phyloP scores from a whole-genome alignment of 1,140 invertebrate genomes.

The Habropoda laboriosa region DNA sequence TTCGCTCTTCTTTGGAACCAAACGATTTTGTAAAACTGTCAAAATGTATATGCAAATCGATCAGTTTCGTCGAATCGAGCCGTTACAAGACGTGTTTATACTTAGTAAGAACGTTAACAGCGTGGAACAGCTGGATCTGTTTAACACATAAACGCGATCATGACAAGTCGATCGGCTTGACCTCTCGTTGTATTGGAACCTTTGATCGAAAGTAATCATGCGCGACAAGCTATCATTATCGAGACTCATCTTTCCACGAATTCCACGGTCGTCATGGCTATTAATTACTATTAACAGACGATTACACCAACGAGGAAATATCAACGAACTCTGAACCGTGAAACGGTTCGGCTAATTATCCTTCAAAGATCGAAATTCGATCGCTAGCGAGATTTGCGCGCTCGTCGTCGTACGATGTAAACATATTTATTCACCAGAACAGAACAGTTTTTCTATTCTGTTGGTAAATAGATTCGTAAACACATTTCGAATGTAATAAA shows the following conservation, averaged over 20 bases:
- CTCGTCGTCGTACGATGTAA: background rate
- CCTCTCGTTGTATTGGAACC: background rate
- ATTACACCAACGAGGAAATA: background rate
- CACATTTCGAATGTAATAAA: too few species aligned
- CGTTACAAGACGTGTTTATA: background rate
- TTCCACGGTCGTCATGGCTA: background rate
- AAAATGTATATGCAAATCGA: background rate
- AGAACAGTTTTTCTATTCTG: too few species aligned
- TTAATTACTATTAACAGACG: slow-evolving; percentile 26
- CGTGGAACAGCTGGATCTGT: background rate
- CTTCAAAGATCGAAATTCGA: too few species aligned
- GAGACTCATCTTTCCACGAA: background rate
- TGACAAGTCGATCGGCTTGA: slow-evolving; percentile 16
- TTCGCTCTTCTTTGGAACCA: background rate
- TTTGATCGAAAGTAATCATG: slow-evolving; percentile 3
- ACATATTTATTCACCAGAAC: background rate
- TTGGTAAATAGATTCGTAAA: too few species aligned
- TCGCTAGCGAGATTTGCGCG: background rate
- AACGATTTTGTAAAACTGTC: too few species aligned
- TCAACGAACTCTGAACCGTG: background rate
- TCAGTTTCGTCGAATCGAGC: background rate
- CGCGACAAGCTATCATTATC: background rate
- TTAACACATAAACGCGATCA: slow-evolving; percentile 31
- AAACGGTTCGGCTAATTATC: background rate
- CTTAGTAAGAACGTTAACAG: too few species aligned